Evolutionary conservation across 2,113 vertebrate genomes (phyloP), one percentile per base, ranked within the genome.

Genomic region (Murina feae): DNA sequence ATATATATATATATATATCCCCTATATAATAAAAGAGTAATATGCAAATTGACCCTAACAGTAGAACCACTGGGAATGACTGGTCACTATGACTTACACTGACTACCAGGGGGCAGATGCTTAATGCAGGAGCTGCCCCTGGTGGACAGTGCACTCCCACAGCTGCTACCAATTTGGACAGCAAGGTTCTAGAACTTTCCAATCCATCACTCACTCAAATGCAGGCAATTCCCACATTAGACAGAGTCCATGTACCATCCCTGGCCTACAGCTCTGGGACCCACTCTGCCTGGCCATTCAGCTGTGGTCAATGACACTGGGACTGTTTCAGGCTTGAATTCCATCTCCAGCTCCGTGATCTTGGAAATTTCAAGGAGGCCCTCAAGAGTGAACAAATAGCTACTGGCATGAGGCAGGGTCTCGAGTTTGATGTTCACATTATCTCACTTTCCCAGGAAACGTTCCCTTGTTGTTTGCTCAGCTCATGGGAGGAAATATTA

Each of bases 201-300:
- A 16, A 5, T 0, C 30, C 2, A 5, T 53, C 30, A 2, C 42
- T 78, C 4, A 37, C 49, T 90, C 7, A 37, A 8, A 39, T 0
- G 23, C 16, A 25, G 35, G 69, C 14, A 39, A 53, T 28, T 6
- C 23, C 51, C 9, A 7, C 86, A 58, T 18, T 32, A 72, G 51
- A 63, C 14, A 28, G 2, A 37, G 25, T n/a, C 49, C 23, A 25
- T 0, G 12, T 1, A 0, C 2, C 44, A 23, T n/a, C 55, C 30
- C 1, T 0, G 32, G 51, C 69, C n/a, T 12, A 49, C 66, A 37
- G 79, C 37, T 63, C 53, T 20, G 20, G 21, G 69, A 11, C 28
- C 66, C 10, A 3, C 32, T 49, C 32, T 9, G 4, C 55, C 66
- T 11, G 42, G 11, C 16, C 44, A 1, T 6, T 9, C 0, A 5